A percentile compares a stretch with the other conserved stretches of the same genome.
Evolutionary conservation across 2,888 invertebrate genomes (phyloP).

Genomic region (Elysia crispata): DNA sequence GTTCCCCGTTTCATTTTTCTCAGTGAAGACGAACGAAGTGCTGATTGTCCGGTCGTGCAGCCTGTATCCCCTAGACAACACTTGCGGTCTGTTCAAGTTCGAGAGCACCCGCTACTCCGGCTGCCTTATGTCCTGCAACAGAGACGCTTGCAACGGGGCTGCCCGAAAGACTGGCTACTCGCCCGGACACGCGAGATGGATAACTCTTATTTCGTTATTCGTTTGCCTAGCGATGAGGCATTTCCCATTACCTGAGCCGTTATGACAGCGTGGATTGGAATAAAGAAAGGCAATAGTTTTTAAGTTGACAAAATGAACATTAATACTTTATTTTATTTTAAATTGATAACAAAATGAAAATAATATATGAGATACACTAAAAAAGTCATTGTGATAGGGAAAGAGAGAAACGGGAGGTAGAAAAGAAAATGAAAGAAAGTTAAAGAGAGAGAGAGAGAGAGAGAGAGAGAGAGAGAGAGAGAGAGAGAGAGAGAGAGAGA

Average conservation of each 20-base stretch:
- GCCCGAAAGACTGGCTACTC: no score
- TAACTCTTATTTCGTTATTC: no score
- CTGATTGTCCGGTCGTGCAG: conserved; percentile 79
- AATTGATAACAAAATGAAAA: no score
- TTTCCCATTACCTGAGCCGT: no score
- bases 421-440: conserved; percentile 1
- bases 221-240: no score
- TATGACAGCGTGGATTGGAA: no score
- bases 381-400: neutral
- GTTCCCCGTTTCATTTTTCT: conserved; percentile 22
- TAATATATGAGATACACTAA: no score
- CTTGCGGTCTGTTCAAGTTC: conserved; percentile 80
- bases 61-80: conserved; percentile 79
- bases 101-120: conserved; percentile 78
- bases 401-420: conserved; percentile 15
- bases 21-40: conserved; percentile 75
- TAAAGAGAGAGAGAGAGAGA: conserved; percentile 1
- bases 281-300: no score
- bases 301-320: no score
- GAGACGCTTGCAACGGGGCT: conserved; percentile 79
- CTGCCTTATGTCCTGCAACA: conserved; percentile 80
- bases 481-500: neutral
- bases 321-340: no score
- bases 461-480: neutral
- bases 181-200: no score